Evolutionary conservation across 1,140 invertebrate genomes (phyloP), one percentile per base, ranked within the genome.

Genomic region (Drosophila varians): DNA sequence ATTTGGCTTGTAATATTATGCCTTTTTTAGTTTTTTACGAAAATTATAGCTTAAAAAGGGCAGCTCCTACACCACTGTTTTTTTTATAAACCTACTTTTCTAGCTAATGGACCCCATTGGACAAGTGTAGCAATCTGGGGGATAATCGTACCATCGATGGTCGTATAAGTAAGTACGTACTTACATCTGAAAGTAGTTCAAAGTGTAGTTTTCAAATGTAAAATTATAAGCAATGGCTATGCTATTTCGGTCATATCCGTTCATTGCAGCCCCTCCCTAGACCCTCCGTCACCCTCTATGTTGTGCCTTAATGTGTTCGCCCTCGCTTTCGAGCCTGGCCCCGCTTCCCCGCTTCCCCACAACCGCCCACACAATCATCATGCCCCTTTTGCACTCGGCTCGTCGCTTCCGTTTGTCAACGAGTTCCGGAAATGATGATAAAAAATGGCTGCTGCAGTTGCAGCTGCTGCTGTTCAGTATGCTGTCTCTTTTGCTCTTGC

Each of bases 391-490:
- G 82, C 74, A 86, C 73, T 62, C 69, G 77, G 82, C 82, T 87
- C 77, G 72, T 62, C 82, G 82, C 74, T 80, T 87, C 77, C 82
- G 82, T 86, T 87, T 86, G 82, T 86, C 82, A 86, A 86, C 82
- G 82, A 86, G 82, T 86, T 86, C 76, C 82, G 82, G 82, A 86
- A 86, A 86, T 77, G 82, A 82, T 87, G 82, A 86, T 87, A 86
- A 86, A 86, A 84, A 86, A 87, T 86, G 82, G 76, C 68, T 80
- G 82, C 75, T 77, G 52, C 52, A 57, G 40, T 48, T 71, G 58
- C 74, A 73, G 51, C 68, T 73, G 75, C 68, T 73, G 75, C 72
- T 69, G 36, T 65, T 77, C 60, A 25, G 56, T 42, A 47, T 43
- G 45, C 64, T 57, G 46, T 71, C 45, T 66, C 21, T 61, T 38